Percentiles rank a stretch among this genome's conserved stretches.
These are phyloP conservation scores for Sinosuthora webbiana DNA, from an alignment of 2,113 vertebrate genomes.

Conservation along the genomic window DNA sequence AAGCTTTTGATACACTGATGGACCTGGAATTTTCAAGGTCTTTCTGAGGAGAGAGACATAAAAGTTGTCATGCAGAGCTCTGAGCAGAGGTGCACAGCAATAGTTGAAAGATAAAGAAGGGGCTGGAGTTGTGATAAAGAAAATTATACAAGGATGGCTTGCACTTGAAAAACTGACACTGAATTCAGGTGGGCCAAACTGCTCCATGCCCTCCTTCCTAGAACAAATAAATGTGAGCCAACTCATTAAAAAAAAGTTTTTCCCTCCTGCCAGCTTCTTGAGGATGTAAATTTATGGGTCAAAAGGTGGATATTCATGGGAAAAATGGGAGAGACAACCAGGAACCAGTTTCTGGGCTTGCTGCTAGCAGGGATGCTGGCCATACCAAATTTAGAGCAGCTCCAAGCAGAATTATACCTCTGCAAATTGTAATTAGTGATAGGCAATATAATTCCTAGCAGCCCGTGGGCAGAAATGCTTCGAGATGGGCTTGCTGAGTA, in stretches of 20 bases:
- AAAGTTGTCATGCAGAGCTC: background rate
- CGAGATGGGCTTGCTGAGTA: background rate
- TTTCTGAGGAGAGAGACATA: background rate
- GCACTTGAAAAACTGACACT: background rate
- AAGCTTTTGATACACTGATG: background rate
- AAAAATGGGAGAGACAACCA: background rate
- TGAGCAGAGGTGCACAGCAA: background rate
- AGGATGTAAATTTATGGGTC: background rate
- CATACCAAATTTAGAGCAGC: background rate
- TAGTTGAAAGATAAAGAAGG: background rate
- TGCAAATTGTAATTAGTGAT: background rate
- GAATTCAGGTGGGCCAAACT: background rate
- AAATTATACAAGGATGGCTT: background rate
- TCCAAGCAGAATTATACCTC: background rate
- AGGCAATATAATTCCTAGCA: background rate
- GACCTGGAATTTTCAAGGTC: constrained; percentile 16
- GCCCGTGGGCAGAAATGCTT: background rate
- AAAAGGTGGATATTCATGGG: background rate
- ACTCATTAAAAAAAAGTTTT: background rate
- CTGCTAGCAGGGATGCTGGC: background rate
- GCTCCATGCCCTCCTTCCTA: background rate
- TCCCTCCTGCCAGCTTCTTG: background rate
- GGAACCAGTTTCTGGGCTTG: background rate
- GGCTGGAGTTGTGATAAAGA: background rate
- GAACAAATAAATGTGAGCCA: background rate